A percentile compares a stretch with the other conserved stretches of the same genome.
Evolutionary conservation across 2,113 vertebrate species (phyloP).

Genomic region (Egretta garzetta): DNA sequence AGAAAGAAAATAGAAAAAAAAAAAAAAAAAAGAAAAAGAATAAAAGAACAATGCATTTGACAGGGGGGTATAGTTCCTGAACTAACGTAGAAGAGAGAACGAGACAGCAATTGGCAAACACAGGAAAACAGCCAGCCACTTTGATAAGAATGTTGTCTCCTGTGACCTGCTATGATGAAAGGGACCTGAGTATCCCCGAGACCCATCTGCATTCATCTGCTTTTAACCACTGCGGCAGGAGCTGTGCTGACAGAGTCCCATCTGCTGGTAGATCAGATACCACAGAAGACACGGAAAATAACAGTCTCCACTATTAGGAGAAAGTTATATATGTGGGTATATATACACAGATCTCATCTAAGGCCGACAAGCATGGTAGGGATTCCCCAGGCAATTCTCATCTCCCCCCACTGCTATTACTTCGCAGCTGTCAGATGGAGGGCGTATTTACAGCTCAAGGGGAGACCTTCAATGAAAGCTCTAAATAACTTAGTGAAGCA

Average conservation of each 20-base stretch:
- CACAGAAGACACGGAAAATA: background rate
- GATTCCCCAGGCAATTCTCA: background rate
- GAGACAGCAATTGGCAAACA: background rate
- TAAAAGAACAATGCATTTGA: background rate
- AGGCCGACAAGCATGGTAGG: background rate
- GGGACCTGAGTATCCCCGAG: background rate
- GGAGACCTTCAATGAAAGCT: background rate
- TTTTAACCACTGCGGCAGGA: background rate
- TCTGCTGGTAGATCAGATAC: slow-evolving; percentile 53
- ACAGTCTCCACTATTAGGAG: background rate
- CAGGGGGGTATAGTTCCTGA: background rate
- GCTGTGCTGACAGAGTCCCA: slow-evolving; percentile 19
- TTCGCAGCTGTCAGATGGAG: background rate
- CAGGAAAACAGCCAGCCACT: background rate
- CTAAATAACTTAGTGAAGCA: background rate
- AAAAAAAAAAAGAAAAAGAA: background rate
- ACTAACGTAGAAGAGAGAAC: background rate
- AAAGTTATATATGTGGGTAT: background rate
- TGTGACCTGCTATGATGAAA: background rate
- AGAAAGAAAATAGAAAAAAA: background rate
- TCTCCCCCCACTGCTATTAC: background rate
- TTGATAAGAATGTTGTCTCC: background rate
- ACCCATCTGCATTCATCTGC: background rate
- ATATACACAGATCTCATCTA: background rate
- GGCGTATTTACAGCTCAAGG: background rate